These are phyloP conservation scores for Sinodicranocentrus sp. DNA, from an alignment of 2,888 invertebrate genomes.

Conservation along the genomic window DNA sequence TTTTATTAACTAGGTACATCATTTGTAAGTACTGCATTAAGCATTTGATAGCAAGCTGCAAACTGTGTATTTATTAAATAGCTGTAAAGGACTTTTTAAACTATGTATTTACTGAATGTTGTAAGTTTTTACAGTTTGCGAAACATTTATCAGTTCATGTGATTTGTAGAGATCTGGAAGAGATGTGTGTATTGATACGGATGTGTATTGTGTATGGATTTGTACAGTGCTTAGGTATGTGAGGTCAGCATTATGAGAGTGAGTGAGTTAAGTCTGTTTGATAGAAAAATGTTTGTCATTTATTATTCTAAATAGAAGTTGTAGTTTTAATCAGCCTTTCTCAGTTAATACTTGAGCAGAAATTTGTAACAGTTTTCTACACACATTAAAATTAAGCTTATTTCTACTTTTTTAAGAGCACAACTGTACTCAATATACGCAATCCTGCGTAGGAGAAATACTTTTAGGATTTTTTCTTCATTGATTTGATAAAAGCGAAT, in stretches of 20 bases:
- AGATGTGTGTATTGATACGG: background rate
- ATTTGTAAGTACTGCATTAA: too few species aligned
- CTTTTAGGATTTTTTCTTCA: background rate
- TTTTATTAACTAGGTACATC: too few species aligned
- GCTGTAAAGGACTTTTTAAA: too few species aligned
- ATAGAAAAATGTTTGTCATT: background rate
- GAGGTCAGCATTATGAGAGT: background rate
- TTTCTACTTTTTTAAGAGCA: background rate
- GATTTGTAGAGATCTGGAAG: background rate
- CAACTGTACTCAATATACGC: background rate
- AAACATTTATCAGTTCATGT: constrained; percentile 9
- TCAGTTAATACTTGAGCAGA: background rate
- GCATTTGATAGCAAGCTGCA: too few species aligned
- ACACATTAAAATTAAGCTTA: background rate
- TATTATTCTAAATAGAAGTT: background rate
- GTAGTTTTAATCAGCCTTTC: background rate
- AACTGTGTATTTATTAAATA: too few species aligned
- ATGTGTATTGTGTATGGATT: too few species aligned
- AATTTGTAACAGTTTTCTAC: background rate
- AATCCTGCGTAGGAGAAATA: background rate
- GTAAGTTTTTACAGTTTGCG: background rate
- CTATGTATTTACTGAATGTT: too few species aligned
- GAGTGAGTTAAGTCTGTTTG: background rate
- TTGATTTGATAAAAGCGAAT: too few species aligned
- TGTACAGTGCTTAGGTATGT: too few species aligned